Evolutionary conservation across 2,888 invertebrate genomes (phyloP).

Genomic region (Eupithecia centaureata): DNA sequence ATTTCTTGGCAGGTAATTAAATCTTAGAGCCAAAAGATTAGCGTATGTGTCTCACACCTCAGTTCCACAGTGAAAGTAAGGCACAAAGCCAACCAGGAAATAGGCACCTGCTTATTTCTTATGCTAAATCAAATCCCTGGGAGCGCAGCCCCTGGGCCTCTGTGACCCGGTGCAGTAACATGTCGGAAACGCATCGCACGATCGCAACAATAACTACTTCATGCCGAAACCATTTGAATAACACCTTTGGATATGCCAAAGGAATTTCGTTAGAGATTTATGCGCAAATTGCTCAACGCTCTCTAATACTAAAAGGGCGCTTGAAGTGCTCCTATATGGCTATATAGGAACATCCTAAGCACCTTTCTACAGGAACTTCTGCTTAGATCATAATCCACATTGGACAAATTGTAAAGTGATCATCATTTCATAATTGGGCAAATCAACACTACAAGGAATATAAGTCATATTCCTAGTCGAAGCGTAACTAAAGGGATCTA

Average conservation of each 20-base stretch:
- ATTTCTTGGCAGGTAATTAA: neutral
- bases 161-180: slow-evolving; percentile 43
- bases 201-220: slow-evolving; percentile 17
- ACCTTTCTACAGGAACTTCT: no score
- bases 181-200: slow-evolving; percentile 29
- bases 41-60: neutral
- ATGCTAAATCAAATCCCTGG: slow-evolving; percentile 20
- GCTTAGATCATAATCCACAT: no score
- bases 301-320: neutral
- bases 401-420: no score
- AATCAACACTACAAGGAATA: neutral
- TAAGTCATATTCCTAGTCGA: neutral
- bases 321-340: neutral
- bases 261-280: slow-evolving; percentile 18
- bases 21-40: neutral
- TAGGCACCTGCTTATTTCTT: slow-evolving; percentile 10
- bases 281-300: slow-evolving; percentile 5
- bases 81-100: slow-evolving; percentile 8
- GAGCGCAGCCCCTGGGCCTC: slow-evolving; percentile 13
- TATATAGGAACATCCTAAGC: no score
- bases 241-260: slow-evolving; percentile 23
- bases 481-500: neutral
- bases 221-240: slow-evolving; percentile 33
- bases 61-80: slow-evolving; percentile 1
- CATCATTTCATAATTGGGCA: no score